A percentile compares a stretch with the other conserved stretches of the same genome.
phyloP scores from a whole-genome alignment of 2,797 vertebrate genomes.

The Scolopax bukidnonensis region DNA sequence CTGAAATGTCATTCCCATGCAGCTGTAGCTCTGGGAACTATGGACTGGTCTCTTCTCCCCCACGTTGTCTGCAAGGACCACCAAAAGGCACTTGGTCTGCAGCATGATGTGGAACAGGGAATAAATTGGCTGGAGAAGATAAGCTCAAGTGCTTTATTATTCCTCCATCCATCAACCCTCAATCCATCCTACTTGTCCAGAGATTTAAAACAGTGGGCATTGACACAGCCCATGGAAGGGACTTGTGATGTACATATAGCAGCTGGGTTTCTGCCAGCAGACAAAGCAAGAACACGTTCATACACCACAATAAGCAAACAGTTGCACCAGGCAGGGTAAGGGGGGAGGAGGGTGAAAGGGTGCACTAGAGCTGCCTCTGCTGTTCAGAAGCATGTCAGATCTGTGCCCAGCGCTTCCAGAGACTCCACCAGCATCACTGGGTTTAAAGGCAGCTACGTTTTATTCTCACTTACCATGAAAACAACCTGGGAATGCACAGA shows the following conservation, averaged over 20 bases:
- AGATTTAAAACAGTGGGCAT: not conserved
- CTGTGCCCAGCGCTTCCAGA: not conserved
- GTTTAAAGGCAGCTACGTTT: not conserved
- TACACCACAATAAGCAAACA: fast-evolving
- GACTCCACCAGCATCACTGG: not conserved
- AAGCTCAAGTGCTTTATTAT: not conserved
- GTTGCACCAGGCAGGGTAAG: not conserved
- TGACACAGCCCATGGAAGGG: not conserved
- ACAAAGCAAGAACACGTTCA: not conserved
- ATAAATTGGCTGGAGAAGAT: not conserved
- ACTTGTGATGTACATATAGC: not conserved
- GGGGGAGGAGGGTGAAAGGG: not conserved
- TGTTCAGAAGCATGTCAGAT: not conserved
- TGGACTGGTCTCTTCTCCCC: not conserved
- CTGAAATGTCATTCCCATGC: not conserved
- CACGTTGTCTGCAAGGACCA: not conserved
- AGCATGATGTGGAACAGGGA: not conserved
- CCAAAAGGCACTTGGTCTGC: not conserved
- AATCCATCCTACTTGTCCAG: not conserved
- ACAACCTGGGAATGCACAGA: not conserved
- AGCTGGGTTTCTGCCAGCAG: not conserved
- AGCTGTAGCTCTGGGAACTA: not conserved
- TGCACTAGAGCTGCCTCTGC: not conserved
- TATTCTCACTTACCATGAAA: not conserved
- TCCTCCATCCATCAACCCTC: not conserved